phyloP scores from a whole-genome alignment of 2,797 vertebrate species.

The Lagorchestes hirsutus region DNA sequence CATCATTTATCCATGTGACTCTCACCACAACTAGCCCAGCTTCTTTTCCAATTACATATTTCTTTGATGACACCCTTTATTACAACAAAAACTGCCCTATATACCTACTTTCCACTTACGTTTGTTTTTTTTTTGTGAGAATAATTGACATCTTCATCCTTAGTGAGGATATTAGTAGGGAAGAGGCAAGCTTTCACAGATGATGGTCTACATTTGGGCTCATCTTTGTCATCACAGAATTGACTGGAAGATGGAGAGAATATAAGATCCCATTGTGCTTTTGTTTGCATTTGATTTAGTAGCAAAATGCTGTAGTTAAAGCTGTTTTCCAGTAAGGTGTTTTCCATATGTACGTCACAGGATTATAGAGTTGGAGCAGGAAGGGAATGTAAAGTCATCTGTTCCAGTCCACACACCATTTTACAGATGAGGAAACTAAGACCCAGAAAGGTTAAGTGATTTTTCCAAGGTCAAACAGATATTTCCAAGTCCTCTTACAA shows the following conservation, averaged over 20 bases:
- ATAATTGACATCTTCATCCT: not conserved
- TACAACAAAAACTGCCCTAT: not conserved
- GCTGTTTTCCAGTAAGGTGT: not conserved
- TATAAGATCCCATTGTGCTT: not conserved
- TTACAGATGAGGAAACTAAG: not conserved
- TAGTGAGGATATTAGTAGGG: not conserved
- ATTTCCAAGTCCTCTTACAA: not conserved
- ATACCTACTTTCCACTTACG: not conserved
- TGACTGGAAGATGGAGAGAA: not conserved
- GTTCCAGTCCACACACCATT: not conserved
- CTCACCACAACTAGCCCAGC: not conserved
- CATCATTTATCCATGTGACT: not conserved
- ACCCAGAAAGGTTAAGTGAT: not conserved
- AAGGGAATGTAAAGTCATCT: not conserved
- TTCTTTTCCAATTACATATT: not conserved
- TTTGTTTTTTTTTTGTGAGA: not conserved
- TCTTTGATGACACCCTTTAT: not conserved
- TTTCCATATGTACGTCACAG: not conserved
- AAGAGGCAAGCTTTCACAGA: not conserved
- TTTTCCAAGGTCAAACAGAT: not conserved
- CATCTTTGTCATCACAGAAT: not conserved
- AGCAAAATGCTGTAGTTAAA: not conserved
- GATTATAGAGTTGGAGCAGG: not conserved
- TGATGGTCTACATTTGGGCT: not conserved
- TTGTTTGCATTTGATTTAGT: not conserved